Evolutionary conservation across 2,797 vertebrate species (phyloP).

Genomic region (Smutsia gigantea): DNA sequence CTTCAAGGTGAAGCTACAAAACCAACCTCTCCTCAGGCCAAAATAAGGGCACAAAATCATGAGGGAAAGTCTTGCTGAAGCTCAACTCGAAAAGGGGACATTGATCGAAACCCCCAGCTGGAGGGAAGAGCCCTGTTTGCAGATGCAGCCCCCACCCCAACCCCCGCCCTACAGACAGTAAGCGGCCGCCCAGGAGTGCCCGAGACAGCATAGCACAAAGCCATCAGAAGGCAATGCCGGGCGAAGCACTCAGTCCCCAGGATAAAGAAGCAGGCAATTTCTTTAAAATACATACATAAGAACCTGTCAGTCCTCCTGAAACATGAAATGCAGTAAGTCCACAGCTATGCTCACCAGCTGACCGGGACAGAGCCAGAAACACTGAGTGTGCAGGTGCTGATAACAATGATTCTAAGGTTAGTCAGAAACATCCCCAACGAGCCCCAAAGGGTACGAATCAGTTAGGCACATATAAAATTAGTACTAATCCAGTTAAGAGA

Average conservation of each 20-base stretch:
- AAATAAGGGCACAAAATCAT: background rate
- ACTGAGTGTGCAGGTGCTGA: constrained; percentile 84
- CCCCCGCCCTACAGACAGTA: constrained; percentile 79
- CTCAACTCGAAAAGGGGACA: constrained; percentile 58
- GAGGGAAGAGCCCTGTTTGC: background rate
- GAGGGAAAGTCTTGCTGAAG: background rate
- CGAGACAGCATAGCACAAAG: constrained; percentile 79
- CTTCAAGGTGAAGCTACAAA: background rate
- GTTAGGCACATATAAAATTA: constrained; percentile 86
- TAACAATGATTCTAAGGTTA: constrained; percentile 84
- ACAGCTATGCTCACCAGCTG: constrained; percentile 81
- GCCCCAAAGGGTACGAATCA: constrained; percentile 85
- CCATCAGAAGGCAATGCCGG: constrained; percentile 83
- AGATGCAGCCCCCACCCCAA: background rate
- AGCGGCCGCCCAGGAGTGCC: constrained; percentile 83
- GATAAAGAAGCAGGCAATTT: constrained; percentile 82
- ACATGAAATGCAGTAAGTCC: constrained; percentile 78
- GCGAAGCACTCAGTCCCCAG: constrained; percentile 79
- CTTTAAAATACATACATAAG: constrained; percentile 83
- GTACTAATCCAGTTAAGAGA: constrained; percentile 91
- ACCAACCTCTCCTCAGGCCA: background rate
- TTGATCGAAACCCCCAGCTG: background rate
- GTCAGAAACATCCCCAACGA: constrained; percentile 83
- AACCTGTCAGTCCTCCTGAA: constrained; percentile 83
- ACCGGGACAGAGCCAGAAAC: constrained; percentile 82